Evolutionary conservation across 2,797 vertebrate genomes (phyloP).

Genomic region (Hoplostethus atlanticus): DNA sequence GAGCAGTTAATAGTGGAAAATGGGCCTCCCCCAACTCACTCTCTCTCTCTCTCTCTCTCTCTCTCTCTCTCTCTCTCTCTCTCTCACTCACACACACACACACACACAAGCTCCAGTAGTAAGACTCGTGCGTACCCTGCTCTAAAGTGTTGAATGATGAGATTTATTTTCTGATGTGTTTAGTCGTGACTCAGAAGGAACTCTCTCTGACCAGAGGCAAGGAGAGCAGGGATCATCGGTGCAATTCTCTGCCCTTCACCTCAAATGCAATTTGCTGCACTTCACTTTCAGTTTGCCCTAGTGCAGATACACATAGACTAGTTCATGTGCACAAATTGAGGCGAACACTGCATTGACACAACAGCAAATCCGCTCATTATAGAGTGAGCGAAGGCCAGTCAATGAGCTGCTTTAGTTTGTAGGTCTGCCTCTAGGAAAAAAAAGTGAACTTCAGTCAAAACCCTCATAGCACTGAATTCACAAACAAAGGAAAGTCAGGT

Average conservation of each 20-base stretch:
- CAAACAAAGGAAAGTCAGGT: not conserved
- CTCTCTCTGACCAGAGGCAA: slow-evolving; percentile 60
- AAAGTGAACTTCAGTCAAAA: not conserved
- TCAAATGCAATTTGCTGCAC: slow-evolving; percentile 28
- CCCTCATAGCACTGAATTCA: not conserved
- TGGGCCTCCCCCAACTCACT: not conserved
- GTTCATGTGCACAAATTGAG: slow-evolving; percentile 9
- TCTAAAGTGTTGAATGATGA: slow-evolving; percentile 34
- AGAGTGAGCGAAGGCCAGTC: not conserved
- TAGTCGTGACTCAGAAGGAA: slow-evolving; percentile 56
- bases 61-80: slow-evolving; percentile 5
- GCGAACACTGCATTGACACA: not conserved
- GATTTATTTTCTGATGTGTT: slow-evolving; percentile 40
- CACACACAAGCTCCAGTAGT: slow-evolving; percentile 13
- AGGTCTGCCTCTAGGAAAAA: not conserved
- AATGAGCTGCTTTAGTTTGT: not conserved
- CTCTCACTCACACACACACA: slow-evolving; percentile 6
- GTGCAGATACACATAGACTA: slow-evolving; percentile 36
- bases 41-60: not conserved
- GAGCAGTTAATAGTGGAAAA: slow-evolving; percentile 17
- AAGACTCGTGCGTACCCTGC: slow-evolving; percentile 8
- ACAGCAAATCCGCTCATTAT: not conserved
- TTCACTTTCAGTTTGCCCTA: slow-evolving; percentile 45
- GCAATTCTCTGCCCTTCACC: slow-evolving; percentile 50
- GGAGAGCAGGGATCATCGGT: slow-evolving; percentile 50